These are phyloP conservation scores for Leucoptera coffeella DNA, from an alignment of 2,888 invertebrate species.

Conservation along the genomic window DNA sequence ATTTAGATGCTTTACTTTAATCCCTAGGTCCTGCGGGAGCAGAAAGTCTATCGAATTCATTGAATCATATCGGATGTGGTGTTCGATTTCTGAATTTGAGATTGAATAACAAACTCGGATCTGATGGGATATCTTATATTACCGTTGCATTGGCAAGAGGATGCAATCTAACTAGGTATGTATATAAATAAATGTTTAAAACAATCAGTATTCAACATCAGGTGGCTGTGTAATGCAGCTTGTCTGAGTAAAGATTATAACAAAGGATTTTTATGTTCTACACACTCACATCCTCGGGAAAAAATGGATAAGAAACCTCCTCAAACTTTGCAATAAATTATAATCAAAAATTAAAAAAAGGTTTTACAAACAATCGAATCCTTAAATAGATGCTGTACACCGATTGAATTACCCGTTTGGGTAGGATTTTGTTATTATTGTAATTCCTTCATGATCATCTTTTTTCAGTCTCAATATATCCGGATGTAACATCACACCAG, in stretches of 20 bases:
- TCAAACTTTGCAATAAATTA: too few relatives aligned
- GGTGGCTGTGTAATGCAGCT: too few relatives aligned
- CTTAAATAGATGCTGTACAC: too few relatives aligned
- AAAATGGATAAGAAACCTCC: too few relatives aligned
- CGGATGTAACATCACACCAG: slow-evolving; percentile 37
- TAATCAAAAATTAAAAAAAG: too few relatives aligned
- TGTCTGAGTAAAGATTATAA: too few relatives aligned
- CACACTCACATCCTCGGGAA: too few relatives aligned
- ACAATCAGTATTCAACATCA: too few relatives aligned
- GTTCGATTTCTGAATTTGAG: slow-evolving; percentile 31
- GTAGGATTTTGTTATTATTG: background rate
- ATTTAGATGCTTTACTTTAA: too few relatives aligned
- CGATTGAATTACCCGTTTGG: background rate
- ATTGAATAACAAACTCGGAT: slow-evolving; percentile 33
- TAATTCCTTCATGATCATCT: slow-evolving; percentile 2
- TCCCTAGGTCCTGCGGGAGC: slow-evolving; percentile 28
- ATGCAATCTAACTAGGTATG: slow-evolving; percentile 38
- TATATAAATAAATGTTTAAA: too few relatives aligned
- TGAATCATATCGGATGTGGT: slow-evolving; percentile 30
- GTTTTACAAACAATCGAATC: too few relatives aligned
- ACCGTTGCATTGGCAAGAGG: slow-evolving; percentile 42
- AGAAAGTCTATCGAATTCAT: slow-evolving; percentile 30
- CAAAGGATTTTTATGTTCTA: too few relatives aligned
- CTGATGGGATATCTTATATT: slow-evolving; percentile 35
- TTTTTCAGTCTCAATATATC: slow-evolving; percentile 35